These are phyloP conservation scores for Heliconius aoede DNA, from an alignment of 2,888 invertebrate species.

Conservation along the genomic window DNA sequence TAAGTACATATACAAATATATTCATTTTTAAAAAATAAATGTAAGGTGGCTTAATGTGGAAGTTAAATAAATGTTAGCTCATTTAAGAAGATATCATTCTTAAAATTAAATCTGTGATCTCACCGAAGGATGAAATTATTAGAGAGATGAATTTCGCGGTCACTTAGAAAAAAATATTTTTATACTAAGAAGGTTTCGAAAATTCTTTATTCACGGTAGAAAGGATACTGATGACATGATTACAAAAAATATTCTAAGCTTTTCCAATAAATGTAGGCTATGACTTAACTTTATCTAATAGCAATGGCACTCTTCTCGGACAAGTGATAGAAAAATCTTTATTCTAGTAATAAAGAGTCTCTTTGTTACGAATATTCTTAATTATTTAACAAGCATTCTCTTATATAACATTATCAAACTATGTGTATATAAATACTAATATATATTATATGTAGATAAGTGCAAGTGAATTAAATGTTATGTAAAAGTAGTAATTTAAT, in stretches of 20 bases:
- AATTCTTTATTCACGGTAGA: not conserved
- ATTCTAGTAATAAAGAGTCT: not conserved
- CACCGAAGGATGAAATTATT: not conserved
- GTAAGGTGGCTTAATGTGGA: not conserved
- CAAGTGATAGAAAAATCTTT: conserved; percentile 21
- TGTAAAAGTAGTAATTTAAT: not conserved
- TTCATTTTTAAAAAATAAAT: not conserved
- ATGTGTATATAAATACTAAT: too few species aligned
- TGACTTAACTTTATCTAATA: not conserved
- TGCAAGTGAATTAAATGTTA: not conserved
- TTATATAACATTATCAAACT: not conserved
- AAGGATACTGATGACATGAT: not conserved
- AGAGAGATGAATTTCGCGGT: not conserved
- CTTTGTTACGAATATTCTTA: not conserved
- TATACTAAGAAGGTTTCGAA: not conserved
- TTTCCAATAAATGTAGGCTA: not conserved
- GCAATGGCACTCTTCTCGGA: not conserved
- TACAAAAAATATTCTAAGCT: not conserved
- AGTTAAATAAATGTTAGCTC: not conserved
- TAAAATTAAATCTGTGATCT: not conserved
- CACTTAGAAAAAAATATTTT: not conserved
- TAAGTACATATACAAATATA: not conserved
- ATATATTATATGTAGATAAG: too few species aligned
- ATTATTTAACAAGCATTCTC: not conserved
- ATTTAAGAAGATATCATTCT: not conserved